Percentiles rank a stretch among this genome's conserved stretches.
Conservation (phyloP, 2,113 vertebrate genomes). For the Halichoerus grypus region DNA sequence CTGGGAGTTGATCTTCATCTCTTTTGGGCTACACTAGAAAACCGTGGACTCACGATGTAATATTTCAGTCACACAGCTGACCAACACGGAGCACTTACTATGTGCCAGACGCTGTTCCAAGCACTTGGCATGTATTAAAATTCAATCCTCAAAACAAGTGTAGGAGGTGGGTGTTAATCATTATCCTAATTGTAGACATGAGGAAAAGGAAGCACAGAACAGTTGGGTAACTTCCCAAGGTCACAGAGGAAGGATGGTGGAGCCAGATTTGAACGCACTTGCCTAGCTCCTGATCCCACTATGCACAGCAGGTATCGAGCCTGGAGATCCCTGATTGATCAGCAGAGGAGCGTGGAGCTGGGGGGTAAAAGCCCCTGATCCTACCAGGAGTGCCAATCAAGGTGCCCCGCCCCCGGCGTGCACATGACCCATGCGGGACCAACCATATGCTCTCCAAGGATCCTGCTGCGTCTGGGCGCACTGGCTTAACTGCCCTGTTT, state of each 20-base stretch:
- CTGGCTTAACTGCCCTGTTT: too few species aligned
- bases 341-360: neutral
- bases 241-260: neutral
- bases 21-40: neutral
- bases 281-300: neutral
- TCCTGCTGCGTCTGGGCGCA: rapidly evolving
- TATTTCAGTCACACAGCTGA: neutral
- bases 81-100: neutral
- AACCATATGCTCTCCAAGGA: neutral
- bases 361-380: neutral
- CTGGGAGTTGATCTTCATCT: neutral
- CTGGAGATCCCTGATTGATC: neutral
- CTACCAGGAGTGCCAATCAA: neutral
- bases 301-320: neutral
- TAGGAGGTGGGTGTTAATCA: neutral
- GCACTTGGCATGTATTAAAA: neutral
- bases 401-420: neutral
- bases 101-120: neutral
- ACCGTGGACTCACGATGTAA: rapidly evolving
- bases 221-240: neutral
- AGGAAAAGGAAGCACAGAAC: neutral
- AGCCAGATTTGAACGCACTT: neutral
- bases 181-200: neutral
- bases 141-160: neutral
- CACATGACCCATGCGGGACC: neutral